A percentile compares a stretch with the other conserved stretches of the same genome.
These are phyloP conservation scores for Stichodactyla helianthus DNA, from an alignment of 64 coral and sea anemone species.

Conservation along the genomic window DNA sequence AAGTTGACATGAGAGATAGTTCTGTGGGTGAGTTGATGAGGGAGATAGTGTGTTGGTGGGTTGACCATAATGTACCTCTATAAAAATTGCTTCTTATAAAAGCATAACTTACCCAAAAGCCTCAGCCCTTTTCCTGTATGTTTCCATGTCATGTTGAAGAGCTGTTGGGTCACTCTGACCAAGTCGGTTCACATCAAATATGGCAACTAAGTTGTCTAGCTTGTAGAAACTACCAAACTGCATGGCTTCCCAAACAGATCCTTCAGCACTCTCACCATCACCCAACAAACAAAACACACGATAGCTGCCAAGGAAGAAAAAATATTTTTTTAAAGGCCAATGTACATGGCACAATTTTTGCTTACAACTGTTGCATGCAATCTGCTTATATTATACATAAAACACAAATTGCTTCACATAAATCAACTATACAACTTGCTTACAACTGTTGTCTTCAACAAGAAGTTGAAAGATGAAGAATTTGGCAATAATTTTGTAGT, in stretches of 20 bases:
- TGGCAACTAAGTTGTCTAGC: slow-evolving; percentile 88
- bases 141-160: slow-evolving; percentile 66
- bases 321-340: not conserved
- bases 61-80: too few species aligned
- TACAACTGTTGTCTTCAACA: too few species aligned
- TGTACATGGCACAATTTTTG: too few species aligned
- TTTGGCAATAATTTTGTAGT: too few species aligned
- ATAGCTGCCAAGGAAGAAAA: slow-evolving; percentile 42
- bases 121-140: slow-evolving; percentile 80
- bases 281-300: slow-evolving; percentile 90
- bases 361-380: too few species aligned
- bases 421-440: too few species aligned
- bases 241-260: slow-evolving; percentile 92
- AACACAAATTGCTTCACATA: too few species aligned
- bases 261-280: slow-evolving; percentile 89
- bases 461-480: too few species aligned
- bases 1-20: too few species aligned
- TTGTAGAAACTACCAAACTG: slow-evolving; percentile 94
- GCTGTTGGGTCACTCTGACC: slow-evolving; percentile 91
- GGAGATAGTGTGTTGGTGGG: too few species aligned
- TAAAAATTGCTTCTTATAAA: not conserved
- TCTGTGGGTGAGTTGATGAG: too few species aligned
- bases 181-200: slow-evolving; percentile 96
- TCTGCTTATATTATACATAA: too few species aligned
- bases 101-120: slow-evolving; percentile 84